Evolutionary conservation across 2,797 vertebrate genomes (phyloP), one percentile per base, ranked within the genome.

Genomic region (Mus caroli): DNA sequence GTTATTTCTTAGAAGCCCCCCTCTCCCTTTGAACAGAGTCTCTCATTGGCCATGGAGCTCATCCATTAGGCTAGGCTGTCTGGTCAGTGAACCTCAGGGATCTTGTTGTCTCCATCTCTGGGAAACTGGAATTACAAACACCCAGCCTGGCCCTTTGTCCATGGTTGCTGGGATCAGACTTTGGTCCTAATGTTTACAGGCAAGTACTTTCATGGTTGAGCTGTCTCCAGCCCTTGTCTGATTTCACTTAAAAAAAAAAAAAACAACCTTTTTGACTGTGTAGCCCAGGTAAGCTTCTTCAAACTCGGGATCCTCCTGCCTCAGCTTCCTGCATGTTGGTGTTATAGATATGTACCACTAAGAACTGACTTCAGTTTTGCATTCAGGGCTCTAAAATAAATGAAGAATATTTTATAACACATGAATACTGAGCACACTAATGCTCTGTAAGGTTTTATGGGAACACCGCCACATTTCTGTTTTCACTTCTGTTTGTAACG

Each of bases 391-490:
- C 22, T 76, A 56, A 89, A 67, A 91, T 76, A 62, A 34, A 7
- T 56, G 58, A 86, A 91, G 46, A 80, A 0, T 43, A 91, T 92
- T 91, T 85, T 2, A 20, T 71, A 40, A 76, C 43, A 62, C 0
- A 1, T 64, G 26, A 88, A 69, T 67, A 22, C 64, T 22, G 52
- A 1, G 1, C 88, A 92, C n/a, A 69, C 4, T 87, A 87, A 86
- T 84, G 31, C 83, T 89, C 75, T 22, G 34, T 80, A 77, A 96
- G 91, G 62, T 92, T 96, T 94, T 82, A 50, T 71, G 84, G 90
- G 79, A 86, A 67, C 34, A 50, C 0, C 54, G 22, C 54, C 71
- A 52, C 1, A 0, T 82, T 85, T n/a, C 50, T 84, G 31, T 77
- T 94, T 91, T 56, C 10, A 37, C 14, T 58, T 43, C 14, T 43